Evolutionary conservation across 2,888 invertebrate species (phyloP).

Genomic region (Standfussiana lucernea): DNA sequence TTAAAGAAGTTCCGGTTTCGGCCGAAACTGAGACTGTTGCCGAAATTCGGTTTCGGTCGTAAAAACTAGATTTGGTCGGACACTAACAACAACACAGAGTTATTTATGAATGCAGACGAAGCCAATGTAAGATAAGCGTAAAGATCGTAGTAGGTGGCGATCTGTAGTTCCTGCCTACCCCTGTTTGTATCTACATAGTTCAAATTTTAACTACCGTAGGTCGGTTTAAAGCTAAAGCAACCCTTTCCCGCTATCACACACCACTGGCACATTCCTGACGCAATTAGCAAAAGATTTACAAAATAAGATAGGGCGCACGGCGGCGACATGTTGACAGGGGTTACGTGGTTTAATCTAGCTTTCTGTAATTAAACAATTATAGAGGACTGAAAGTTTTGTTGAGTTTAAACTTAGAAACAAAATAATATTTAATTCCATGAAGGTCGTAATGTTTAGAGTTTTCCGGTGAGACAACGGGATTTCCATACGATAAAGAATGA

Average conservation of each 20-base stretch:
- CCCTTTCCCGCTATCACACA: constrained; percentile 45
- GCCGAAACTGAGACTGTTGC: no score
- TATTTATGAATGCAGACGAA: background rate
- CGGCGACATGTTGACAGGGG: constrained; percentile 33
- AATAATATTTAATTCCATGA: background rate
- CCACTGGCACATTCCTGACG: constrained; percentile 25
- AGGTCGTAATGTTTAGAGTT: no score
- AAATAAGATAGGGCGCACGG: constrained; percentile 55
- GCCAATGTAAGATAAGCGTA: no score
- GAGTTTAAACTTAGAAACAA: background rate
- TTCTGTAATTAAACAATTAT: constrained; percentile 16
- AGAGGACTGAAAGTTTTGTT: background rate
- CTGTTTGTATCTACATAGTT: constrained; percentile 1
- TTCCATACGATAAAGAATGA: background rate
- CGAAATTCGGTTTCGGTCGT: no score
- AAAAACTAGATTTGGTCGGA: no score
- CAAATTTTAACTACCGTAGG: constrained; percentile 41
- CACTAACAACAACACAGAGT: no score
- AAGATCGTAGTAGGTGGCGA: background rate
- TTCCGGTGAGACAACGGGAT: background rate
- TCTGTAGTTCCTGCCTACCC: background rate
- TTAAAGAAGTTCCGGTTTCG: no score
- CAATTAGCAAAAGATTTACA: constrained; percentile 58
- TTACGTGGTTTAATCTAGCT: constrained; percentile 15
- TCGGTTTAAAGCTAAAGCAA: constrained; percentile 34